These are phyloP conservation scores for Rhopalosiphum nymphaeae DNA, from an alignment of 2,888 invertebrate genomes.

Conservation along the genomic window DNA sequence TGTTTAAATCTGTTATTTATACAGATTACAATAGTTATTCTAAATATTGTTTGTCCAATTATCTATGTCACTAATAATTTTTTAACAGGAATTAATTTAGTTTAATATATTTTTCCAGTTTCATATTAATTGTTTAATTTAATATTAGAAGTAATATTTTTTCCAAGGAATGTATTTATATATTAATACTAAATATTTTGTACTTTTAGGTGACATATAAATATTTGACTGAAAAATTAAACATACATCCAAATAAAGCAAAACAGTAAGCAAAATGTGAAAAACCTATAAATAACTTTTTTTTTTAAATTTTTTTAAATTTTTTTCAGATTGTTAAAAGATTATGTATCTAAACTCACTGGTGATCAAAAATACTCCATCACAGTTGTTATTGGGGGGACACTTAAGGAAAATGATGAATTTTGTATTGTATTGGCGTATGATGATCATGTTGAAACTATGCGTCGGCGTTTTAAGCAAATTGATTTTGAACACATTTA, in stretches of 20 bases:
- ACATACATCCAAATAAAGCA: constrained; percentile 58
- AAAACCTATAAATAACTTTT: neutral
- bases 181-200: neutral
- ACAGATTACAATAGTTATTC: too few relatives aligned
- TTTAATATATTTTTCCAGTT: neutral
- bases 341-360: constrained; percentile 18
- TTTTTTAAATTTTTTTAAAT: neutral
- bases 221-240: constrained; percentile 44
- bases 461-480: constrained; percentile 45
- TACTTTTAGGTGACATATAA: constrained; percentile 56
- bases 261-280: constrained; percentile 57
- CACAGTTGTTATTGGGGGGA: constrained; percentile 51
- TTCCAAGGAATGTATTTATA: neutral
- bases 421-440: constrained; percentile 49
- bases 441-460: constrained; percentile 52
- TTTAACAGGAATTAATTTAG: neutral
- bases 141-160: neutral
- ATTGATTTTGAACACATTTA: constrained; percentile 60
- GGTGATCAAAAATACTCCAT: constrained; percentile 42
- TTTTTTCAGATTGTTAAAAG: constrained; percentile 37
- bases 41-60: too few relatives aligned
- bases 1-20: too few relatives aligned
- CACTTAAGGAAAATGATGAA: constrained; percentile 46
- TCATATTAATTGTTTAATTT: neutral
- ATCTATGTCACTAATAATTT: neutral